Conservation (phyloP, 2,797 vertebrate genomes). For the Esox masquinongy region DNA sequence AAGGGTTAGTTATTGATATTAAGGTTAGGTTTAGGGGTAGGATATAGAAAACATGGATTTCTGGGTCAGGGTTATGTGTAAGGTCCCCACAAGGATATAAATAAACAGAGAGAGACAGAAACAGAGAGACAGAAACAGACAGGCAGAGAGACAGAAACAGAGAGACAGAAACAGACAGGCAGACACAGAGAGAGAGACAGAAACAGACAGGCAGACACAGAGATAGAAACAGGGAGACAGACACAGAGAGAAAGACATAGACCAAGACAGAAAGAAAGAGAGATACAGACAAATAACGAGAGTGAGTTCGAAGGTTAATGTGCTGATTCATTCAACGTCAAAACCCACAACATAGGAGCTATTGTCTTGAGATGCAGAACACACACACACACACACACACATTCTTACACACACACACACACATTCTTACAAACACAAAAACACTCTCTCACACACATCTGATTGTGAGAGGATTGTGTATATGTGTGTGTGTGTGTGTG, state of each 20-base stretch:
- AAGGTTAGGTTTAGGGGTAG: too few relatives aligned
- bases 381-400: background rate
- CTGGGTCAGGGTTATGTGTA: background rate
- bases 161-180: too few relatives aligned
- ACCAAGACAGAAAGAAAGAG: constrained; percentile 18
- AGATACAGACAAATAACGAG: constrained; percentile 21
- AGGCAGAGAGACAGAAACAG: too few relatives aligned
- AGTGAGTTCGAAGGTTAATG: background rate
- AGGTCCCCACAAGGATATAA: background rate
- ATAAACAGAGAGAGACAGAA: too few relatives aligned
- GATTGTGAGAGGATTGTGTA: background rate
- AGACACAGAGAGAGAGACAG: constrained; percentile 26
- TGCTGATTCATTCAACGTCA: too few relatives aligned
- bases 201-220: constrained; percentile 15
- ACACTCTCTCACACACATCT: constrained; percentile 18
- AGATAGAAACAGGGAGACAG: constrained; percentile 38
- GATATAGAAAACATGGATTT: too few relatives aligned
- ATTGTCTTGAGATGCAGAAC: too few relatives aligned
- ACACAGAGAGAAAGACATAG: background rate
- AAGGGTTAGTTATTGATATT: too few relatives aligned
- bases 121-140: too few relatives aligned
- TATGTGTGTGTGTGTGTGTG: background rate
- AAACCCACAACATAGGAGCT: too few relatives aligned
- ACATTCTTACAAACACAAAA: constrained; percentile 3
- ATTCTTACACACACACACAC: constrained; percentile 11